Conservation (phyloP, 1,140 invertebrate species). For the Mamestra configurata region DNA sequence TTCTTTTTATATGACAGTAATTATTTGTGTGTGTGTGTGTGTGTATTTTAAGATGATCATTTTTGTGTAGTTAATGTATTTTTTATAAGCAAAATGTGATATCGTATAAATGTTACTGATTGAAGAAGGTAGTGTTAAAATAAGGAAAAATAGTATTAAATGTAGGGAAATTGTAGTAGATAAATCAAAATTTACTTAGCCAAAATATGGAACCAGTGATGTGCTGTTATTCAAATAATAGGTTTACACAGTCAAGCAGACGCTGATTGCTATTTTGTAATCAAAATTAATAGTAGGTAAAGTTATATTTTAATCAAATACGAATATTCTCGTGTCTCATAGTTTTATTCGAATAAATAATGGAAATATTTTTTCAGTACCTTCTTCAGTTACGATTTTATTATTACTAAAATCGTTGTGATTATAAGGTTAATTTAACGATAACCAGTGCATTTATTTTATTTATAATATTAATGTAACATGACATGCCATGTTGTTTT, state of each 20-base stretch:
- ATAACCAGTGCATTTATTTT: slow-evolving; percentile 49
- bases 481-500: slow-evolving; percentile 9
- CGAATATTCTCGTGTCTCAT: no score
- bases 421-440: slow-evolving; percentile 35
- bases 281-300: no score
- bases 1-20: slow-evolving; percentile 12
- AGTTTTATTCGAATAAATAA: no score
- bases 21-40: slow-evolving; percentile 4
- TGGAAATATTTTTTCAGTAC: not conserved
- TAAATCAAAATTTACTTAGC: not conserved
- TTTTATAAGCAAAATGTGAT: slow-evolving; percentile 46
- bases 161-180: not conserved
- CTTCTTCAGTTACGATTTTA: not conserved
- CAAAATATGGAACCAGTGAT: no score
- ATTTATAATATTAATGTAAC: slow-evolving; percentile 33
- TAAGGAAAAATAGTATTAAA: not conserved
- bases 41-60: not conserved
- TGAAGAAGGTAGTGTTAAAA: slow-evolving; percentile 1
- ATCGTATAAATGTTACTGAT: slow-evolving; percentile 5
- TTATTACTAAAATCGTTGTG: slow-evolving; percentile 24
- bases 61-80: slow-evolving; percentile 8
- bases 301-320: no score
- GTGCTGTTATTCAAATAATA: no score
- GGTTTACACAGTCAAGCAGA: no score
- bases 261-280: no score